Evolutionary conservation across 2,888 invertebrate species (phyloP), one percentile per base, ranked within the genome.

Genomic region (Hydrotaea cyrtoneurina): DNA sequence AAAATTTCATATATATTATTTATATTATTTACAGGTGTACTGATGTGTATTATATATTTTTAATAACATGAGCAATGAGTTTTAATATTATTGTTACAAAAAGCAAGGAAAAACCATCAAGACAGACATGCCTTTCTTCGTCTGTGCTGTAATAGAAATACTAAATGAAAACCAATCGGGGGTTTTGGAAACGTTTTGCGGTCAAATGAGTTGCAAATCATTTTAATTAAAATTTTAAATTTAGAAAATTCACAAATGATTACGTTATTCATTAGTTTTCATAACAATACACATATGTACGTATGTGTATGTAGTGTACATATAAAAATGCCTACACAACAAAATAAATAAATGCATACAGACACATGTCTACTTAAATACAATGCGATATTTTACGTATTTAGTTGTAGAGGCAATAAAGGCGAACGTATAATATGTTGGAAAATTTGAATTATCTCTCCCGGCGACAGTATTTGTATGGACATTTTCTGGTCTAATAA

Each of bases 201-300:
- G 87, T 87, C 86, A 86, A 82, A 86, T 86, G 86, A 86, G 86
- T 78, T 87, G 86, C 87, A 87, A 88, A 88, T 89, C 87, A 88
- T 88, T 89, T 89, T 88, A 89, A 87, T 89, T 89, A 88, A 89
- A 89, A 88, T 88, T 87, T 87, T 85, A 85, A 85, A 85, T 85
- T 85, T 85, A 82, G 85, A 82, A 85, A 82, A 85, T 85, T 82
- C 79, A 82, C 85, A 85, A 85, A 82, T 85, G 85, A 85, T 85
- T 85, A 85, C 82, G 79, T 82, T 85, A 85, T 82, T 85, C 81
- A 85, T 85, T 85, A 85, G 85, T 85, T 85, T 85, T 85, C 85
- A 85, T 85, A 85, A 82, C 82, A 85, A 86, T 82, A 86, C 55
- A 31, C 72, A 59, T 66, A 83, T 59, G 39, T 75, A 83, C 73